A percentile compares a stretch with the other conserved stretches of the same genome.
Conservation (phyloP, 2,888 invertebrate species). For the Pyrrhosoma nymphula region DNA sequence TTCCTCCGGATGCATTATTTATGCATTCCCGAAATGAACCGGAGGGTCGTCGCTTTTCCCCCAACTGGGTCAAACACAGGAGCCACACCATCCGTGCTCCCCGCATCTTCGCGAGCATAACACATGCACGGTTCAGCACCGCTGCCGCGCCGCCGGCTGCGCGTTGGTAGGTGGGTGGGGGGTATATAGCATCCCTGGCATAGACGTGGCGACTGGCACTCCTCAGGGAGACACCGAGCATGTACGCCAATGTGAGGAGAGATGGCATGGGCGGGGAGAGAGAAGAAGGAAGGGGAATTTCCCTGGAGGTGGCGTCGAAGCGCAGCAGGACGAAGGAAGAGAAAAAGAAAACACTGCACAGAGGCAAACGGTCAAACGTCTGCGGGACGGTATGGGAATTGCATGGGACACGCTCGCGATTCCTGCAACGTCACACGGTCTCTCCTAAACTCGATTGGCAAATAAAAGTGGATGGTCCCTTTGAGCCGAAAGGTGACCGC, state of each 20-base stretch:
- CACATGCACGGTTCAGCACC: background rate
- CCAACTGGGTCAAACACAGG: background rate
- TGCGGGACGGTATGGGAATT: background rate
- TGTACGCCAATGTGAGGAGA: background rate
- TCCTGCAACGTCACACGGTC: background rate
- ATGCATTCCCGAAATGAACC: background rate
- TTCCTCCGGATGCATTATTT: background rate
- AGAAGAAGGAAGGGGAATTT: background rate
- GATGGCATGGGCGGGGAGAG: no score
- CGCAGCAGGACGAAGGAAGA: background rate
- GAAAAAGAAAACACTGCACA: background rate
- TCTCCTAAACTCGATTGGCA: constrained; percentile 12
- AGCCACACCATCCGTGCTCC: background rate
- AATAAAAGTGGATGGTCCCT: constrained; percentile 18
- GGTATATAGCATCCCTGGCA: background rate
- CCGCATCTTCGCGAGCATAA: background rate
- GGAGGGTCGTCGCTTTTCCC: background rate
- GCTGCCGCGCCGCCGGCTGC: background rate
- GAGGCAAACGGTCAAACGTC: background rate
- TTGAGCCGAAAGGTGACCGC: background rate
- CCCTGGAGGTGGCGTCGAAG: background rate
- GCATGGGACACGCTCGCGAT: background rate
- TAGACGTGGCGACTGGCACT: constrained; percentile 21
- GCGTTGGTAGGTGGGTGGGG: background rate
- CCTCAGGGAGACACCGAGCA: background rate